Conservation (phyloP, 2,888 invertebrate species). For the Limnephilus auricula region DNA sequence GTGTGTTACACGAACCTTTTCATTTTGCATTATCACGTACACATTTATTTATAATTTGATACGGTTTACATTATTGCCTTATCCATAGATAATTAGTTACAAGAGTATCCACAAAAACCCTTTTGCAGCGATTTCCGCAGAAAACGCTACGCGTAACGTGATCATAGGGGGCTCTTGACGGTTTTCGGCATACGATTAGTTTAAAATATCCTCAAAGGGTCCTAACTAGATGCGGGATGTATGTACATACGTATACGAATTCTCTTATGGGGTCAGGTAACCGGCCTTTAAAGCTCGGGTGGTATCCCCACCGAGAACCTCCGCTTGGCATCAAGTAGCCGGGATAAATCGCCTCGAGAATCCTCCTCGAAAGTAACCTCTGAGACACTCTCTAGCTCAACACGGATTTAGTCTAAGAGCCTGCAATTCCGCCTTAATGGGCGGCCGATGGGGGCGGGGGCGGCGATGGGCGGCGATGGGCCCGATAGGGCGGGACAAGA, state of each 20-base stretch:
- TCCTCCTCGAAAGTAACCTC: slow-evolving; percentile 17
- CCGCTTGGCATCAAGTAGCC: background rate
- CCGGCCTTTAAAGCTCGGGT: background rate
- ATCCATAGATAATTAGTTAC: background rate
- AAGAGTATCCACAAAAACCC: background rate
- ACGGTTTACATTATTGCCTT: background rate
- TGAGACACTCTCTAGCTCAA: slow-evolving; percentile 42
- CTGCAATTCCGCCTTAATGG: slow-evolving; percentile 47
- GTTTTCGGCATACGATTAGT: background rate
- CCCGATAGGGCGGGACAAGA: slow-evolving; percentile 2
- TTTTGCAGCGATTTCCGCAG: background rate
- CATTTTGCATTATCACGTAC: background rate
- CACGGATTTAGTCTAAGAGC: slow-evolving; percentile 47
- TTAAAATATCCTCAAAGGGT: background rate
- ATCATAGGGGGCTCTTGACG: background rate
- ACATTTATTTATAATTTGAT: background rate
- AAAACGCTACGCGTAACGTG: background rate
- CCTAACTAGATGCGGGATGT: background rate
- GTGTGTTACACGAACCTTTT: background rate
- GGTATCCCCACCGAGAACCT: slow-evolving; percentile 5
- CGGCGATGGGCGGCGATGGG: slow-evolving; percentile 3
- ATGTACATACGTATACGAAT: background rate
- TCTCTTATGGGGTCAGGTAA: background rate
- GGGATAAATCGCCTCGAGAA: slow-evolving; percentile 40
- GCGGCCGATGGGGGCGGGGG: background rate